Evolutionary conservation across 64 coral and sea anemone genomes (phyloP).

Genomic region (Actinia equina): DNA sequence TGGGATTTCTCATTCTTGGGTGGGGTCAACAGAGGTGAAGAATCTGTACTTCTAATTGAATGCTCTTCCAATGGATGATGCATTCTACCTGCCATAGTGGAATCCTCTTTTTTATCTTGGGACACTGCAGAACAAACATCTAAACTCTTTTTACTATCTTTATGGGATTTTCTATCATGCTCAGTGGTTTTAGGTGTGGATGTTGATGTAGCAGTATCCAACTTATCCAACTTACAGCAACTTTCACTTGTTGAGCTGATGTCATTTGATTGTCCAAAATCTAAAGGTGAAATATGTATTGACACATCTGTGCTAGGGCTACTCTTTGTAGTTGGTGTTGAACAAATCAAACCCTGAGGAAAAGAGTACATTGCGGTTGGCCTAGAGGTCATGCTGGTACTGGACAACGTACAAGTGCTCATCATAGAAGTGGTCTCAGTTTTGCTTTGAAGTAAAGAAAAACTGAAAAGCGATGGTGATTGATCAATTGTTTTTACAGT

Average conservation of each 20-base stretch:
- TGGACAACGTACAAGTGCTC: conserved; percentile 34
- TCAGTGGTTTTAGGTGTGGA: not conserved
- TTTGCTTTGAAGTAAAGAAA: conserved; percentile 22
- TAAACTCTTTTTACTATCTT: not conserved
- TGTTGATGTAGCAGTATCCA: not conserved
- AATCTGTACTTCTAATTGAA: not conserved
- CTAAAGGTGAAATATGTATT: not conserved
- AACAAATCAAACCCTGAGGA: not conserved
- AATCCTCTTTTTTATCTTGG: not conserved
- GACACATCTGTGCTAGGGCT: not conserved
- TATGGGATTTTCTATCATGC: not conserved
- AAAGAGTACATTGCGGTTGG: not conserved
- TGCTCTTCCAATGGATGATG: not conserved
- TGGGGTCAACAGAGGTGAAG: not conserved
- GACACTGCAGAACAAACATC: not conserved
- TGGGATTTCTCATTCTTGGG: not conserved
- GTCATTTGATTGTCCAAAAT: not conserved
- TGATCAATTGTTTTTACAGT: conserved; percentile 20
- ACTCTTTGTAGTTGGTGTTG: not conserved
- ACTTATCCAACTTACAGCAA: not conserved
- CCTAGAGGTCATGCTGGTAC: not conserved
- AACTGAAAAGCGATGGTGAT: conserved; percentile 42
- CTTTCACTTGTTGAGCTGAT: not conserved
- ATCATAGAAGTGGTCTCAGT: conserved; percentile 52
- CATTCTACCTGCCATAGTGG: not conserved